A percentile compares a stretch with the other conserved stretches of the same genome.
Evolutionary conservation across 2,113 vertebrate genomes (phyloP).

Genomic region (Gasterosteus aculeatus): DNA sequence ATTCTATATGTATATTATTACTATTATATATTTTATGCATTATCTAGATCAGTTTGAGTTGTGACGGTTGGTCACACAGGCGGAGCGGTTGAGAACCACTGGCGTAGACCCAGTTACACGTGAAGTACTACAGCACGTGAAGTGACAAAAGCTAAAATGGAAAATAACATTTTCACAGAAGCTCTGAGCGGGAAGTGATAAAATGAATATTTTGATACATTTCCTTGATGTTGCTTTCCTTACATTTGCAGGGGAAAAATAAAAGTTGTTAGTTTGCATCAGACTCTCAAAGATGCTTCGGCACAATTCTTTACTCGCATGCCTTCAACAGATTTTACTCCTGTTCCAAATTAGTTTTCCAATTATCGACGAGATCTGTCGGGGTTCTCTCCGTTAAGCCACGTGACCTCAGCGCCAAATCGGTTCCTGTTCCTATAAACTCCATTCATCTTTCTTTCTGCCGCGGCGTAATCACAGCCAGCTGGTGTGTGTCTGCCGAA

Average conservation of each 20-base stretch:
- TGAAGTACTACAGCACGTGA: neutral
- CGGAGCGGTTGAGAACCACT: too few species aligned
- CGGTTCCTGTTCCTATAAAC: neutral
- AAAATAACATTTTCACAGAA: neutral
- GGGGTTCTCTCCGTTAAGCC: neutral
- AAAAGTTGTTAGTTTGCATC: neutral
- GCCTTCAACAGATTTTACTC: neutral
- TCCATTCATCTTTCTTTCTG: neutral
- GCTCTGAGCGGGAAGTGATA: neutral
- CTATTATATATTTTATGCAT: too few species aligned
- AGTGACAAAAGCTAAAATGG: neutral
- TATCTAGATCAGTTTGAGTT: too few species aligned
- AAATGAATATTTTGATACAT: neutral
- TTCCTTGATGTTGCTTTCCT: neutral
- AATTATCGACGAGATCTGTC: neutral
- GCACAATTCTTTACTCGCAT: neutral
- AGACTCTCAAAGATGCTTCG: neutral
- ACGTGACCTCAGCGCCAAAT: neutral
- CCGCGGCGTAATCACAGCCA: slow-evolving; percentile 29
- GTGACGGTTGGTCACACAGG: too few species aligned
- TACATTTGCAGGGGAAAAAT: too few species aligned
- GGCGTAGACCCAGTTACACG: too few species aligned
- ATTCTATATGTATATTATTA: too few species aligned
- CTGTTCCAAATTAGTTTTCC: neutral
- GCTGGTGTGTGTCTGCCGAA: slow-evolving; percentile 44